Base-by-base conservation (phyloP, 2,113 vertebrate species). In the Otus sunia region DNA sequence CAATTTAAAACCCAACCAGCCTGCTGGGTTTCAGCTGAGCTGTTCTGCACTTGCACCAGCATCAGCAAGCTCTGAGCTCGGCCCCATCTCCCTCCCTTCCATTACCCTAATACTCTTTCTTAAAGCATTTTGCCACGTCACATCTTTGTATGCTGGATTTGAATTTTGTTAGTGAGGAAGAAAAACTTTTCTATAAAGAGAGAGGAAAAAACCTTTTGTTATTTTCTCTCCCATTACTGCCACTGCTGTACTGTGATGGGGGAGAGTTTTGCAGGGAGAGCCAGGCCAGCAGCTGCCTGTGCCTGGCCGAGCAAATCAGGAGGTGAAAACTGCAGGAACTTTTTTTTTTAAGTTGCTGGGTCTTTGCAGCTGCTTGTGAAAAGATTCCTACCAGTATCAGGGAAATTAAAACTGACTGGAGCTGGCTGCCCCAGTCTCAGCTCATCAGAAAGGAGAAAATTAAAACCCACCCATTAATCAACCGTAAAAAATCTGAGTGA, bases 211-310 rank as follows among this genome's bases (percentile, higher is more conserved):
- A 4, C 20, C 23, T 67, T 36, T 26, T n/a, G n/a, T 17, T 53
- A 1, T 50, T 93, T 26, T 41, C 56, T 25, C 53, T n/a, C 73
- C 58, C 2, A 1, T 53, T 53, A 6, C 29, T 3, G 10, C 13
- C 0, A 2, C 45, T 37, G 45, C 80, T 60, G 60, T n/a, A 8
- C 47, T 25, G 69, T 0, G 1, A 18, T 3, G 15, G 26, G 58
- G 25, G 43, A 20, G 45, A 47, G 47, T 15, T 29, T 9, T 7
- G 3, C 4, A 2, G 53, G 39, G 41, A 62, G 74, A 29, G 39
- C 66, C 45, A 12, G 64, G 11, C 60, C 26, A 15, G 52, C 49
- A 9, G 49, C 49, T 9, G 26, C 39, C 52, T 30, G 37, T 2
- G 5, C 67, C 32, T 7, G 5, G 11, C 56, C 3, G 10, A 67